A percentile compares a stretch with the other conserved stretches of the same genome.
phyloP scores from a whole-genome alignment of 2,888 invertebrate species.

The Drosophila subsilvestris region DNA sequence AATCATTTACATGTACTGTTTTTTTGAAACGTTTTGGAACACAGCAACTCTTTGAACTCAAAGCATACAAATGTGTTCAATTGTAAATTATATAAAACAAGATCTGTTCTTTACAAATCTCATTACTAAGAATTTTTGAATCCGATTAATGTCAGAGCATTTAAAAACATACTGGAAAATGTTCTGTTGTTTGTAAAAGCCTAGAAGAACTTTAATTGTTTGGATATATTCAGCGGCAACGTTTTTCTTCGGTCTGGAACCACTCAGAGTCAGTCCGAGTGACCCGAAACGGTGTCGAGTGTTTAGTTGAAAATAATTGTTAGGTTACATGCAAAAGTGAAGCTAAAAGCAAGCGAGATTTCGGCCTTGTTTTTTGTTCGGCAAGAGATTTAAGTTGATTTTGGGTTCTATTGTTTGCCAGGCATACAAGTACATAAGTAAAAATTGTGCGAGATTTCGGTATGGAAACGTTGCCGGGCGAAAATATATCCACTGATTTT shows the following conservation, averaged over 20 bases:
- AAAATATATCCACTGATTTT: conserved; percentile 76
- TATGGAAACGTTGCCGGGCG: conserved; percentile 78
- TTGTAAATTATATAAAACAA: conserved; percentile 52
- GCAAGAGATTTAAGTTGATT: conserved; percentile 38
- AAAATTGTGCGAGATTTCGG: conserved; percentile 68
- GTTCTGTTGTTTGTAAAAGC: conserved; percentile 84
- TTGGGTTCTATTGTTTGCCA: conserved; percentile 48
- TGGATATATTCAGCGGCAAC: conserved; percentile 83
- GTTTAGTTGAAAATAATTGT: conserved; percentile 55
- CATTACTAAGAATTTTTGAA: conserved; percentile 46
- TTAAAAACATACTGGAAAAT: conserved; percentile 69
- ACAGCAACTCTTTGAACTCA: conserved; percentile 60
- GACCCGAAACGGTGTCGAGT: conserved; percentile 63
- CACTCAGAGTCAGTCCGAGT: conserved; percentile 9
- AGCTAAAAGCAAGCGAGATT: conserved; percentile 75
- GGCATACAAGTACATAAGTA: conserved; percentile 51
- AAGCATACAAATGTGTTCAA: conserved; percentile 59
- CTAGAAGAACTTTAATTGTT: conserved; percentile 82
- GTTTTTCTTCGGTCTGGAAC: conserved; percentile 36
- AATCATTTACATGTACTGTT: conserved; percentile 31
- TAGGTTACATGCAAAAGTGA: conserved; percentile 73
- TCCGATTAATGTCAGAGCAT: conserved; percentile 63
- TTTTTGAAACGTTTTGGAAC: conserved; percentile 47
- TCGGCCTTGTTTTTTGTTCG: conserved; percentile 19
- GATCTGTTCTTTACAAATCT: conserved; percentile 40